These are phyloP conservation scores for Volucella inanis DNA, from an alignment of 2,888 invertebrate species.

Conservation along the genomic window DNA sequence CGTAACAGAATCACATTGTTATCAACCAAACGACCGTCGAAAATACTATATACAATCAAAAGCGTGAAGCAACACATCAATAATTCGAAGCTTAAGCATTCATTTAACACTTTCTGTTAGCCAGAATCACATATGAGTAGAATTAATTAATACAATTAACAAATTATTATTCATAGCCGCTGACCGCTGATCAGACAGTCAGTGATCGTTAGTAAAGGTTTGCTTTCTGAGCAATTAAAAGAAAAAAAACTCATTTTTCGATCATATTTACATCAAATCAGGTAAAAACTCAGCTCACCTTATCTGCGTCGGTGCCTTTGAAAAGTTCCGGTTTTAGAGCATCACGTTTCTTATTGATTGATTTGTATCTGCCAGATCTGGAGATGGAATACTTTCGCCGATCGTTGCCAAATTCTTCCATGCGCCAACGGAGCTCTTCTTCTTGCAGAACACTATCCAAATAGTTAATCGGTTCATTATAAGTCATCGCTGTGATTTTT, in stretches of 20 bases:
- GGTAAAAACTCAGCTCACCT: conserved; percentile 38
- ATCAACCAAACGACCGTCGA: background rate
- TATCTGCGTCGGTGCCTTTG: conserved; percentile 78
- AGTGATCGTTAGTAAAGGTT: background rate
- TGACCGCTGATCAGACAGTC: conserved; percentile 11
- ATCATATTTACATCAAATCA: background rate
- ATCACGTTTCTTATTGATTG: conserved; percentile 85
- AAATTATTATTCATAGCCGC: conserved; percentile 41
- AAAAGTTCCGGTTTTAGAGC: conserved; percentile 84
- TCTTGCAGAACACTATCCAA: conserved; percentile 82
- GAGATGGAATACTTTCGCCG: conserved; percentile 85
- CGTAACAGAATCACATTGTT: background rate
- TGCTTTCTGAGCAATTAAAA: too few species aligned
- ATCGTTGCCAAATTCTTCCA: conserved; percentile 80
- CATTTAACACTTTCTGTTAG: conserved; percentile 3
- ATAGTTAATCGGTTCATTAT: conserved; percentile 80
- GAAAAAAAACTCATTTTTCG: background rate
- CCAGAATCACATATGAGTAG: conserved; percentile 7
- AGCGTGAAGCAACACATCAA: conserved; percentile 43
- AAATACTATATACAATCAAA: background rate
- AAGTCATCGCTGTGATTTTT: conserved; percentile 72
- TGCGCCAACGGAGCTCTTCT: conserved; percentile 80
- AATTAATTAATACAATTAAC: conserved; percentile 46
- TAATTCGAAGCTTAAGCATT: conserved; percentile 27
- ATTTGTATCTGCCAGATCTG: conserved; percentile 85